Evolutionary conservation across 35 echinoderm and acorn worm species (phyloP).

Genomic region (Apostichopus californicus): DNA sequence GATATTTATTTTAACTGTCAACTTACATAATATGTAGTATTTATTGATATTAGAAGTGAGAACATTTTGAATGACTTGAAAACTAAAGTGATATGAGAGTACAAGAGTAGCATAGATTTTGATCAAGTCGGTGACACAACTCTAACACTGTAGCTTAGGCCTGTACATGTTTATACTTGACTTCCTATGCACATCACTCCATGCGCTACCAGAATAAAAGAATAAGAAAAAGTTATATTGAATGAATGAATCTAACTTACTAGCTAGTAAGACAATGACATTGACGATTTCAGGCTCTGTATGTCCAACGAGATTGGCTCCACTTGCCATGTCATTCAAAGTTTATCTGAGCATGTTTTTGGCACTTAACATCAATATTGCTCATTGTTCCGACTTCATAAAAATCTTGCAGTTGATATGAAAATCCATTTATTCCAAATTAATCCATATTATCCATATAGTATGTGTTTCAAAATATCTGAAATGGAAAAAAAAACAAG

Average conservation of each 20-base stretch:
- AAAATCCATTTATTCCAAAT: neutral
- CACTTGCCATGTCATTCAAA: slow-evolving; percentile 8
- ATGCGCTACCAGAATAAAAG: neutral
- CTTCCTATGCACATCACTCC: neutral
- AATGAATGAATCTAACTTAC: neutral
- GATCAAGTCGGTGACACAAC: neutral
- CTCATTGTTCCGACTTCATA: neutral
- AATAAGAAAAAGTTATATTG: neutral
- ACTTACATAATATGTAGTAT: neutral
- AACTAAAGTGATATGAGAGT: neutral
- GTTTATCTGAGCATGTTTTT: neutral
- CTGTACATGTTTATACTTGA: neutral
- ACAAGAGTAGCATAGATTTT: neutral
- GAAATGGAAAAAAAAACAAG: too few species aligned
- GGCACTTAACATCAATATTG: neutral
- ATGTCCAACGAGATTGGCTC: slow-evolving; percentile 14
- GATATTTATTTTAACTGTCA: too few species aligned
- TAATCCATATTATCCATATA: too few species aligned
- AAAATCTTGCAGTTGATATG: neutral
- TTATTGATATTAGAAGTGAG: neutral
- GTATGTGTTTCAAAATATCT: neutral
- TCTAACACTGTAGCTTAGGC: neutral
- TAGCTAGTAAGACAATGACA: slow-evolving; percentile 22
- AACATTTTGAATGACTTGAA: neutral
- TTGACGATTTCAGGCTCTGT: slow-evolving; percentile 1